Evolutionary conservation across 2,888 invertebrate genomes (phyloP), one percentile per base, ranked within the genome.

Genomic region (Polydrusus cervinus): DNA sequence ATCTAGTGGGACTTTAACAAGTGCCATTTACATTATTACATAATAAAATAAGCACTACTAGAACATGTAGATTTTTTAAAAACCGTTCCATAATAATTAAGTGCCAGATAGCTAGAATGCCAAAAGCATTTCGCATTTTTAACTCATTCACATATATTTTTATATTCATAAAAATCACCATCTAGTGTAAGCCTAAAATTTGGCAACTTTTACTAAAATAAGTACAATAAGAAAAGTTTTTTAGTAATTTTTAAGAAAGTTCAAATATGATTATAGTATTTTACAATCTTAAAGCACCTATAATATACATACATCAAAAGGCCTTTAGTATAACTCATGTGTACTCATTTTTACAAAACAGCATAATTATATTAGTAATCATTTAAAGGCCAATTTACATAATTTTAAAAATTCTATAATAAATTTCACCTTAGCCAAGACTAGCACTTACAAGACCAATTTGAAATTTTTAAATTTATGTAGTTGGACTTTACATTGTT

Each of bases 51-150:
- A 57, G 38, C 13, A 57, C 34, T 3, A 25, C 25, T 38, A 57
- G 14, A 55, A 20, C n/a, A 14, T 8, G 13, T 57, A 57, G 34
- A 57, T 57, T 57, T 55, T 30, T 30, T 14, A 57, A 57, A 57
- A 57, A 34, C 14, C 38, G 38, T 57, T 38, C 30, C 25, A 30
- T 49, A 49, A 30, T 25, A 49, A 49, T 64, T 45, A 49, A 65
- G 66, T 66, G 66, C 66, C 66, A 66, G 51, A 66, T 38, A 51
- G 66, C 45, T 49, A 49, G 38, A 66, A 53, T 66, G 66, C 66
- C 66, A 66, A 66, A 53, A 66, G 40, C 53, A 53, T 57, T 14
- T 1, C 34, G 16, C 47, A 53, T 53, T 66, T 66, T 53, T 34
- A 34, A 57, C 38, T 57, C 38, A 38, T 34, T 14, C 34, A 34